A percentile compares a stretch with the other conserved stretches of the same genome.
Conservation (phyloP, 2,113 vertebrate species). For the Sterrhoptilus dennistouni region DNA sequence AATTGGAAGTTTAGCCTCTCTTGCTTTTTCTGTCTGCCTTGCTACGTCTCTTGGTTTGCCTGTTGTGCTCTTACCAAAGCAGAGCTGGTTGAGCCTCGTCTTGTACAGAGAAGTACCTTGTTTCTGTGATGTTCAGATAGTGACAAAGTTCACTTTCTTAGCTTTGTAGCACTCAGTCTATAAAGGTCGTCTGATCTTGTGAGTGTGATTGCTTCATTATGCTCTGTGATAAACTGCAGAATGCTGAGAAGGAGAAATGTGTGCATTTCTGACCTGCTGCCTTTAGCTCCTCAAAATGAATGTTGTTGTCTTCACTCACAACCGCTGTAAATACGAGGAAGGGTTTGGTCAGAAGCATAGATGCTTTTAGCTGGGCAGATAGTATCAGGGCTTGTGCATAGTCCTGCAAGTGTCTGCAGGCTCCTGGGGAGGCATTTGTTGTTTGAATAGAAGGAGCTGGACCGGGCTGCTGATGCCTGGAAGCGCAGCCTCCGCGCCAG, state of each 20-base stretch:
- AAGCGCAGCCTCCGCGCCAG: slow-evolving; percentile 48
- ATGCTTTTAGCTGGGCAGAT: slow-evolving; percentile 77
- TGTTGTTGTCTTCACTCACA: neutral
- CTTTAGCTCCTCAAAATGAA: neutral
- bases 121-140: neutral
- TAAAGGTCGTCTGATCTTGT: neutral
- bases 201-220: neutral
- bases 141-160: neutral
- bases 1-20: neutral
- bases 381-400: slow-evolving; percentile 74
- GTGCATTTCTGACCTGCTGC: neutral
- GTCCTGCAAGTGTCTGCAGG: slow-evolving; percentile 39
- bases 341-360: slow-evolving; percentile 85
- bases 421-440: slow-evolving; percentile 41
- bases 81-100: neutral
- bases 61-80: neutral
- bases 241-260: neutral
- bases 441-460: slow-evolving; percentile 60
- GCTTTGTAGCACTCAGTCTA: neutral
- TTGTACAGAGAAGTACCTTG: neutral
- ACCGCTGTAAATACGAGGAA: slow-evolving; percentile 86
- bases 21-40: neutral
- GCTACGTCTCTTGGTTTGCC: neutral
- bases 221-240: neutral
- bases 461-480: slow-evolving; percentile 27